Percentiles rank a stretch among this genome's conserved stretches.
These are phyloP conservation scores for Phymatocera aterrima DNA, from an alignment of 2,888 invertebrate species.

Conservation along the genomic window DNA sequence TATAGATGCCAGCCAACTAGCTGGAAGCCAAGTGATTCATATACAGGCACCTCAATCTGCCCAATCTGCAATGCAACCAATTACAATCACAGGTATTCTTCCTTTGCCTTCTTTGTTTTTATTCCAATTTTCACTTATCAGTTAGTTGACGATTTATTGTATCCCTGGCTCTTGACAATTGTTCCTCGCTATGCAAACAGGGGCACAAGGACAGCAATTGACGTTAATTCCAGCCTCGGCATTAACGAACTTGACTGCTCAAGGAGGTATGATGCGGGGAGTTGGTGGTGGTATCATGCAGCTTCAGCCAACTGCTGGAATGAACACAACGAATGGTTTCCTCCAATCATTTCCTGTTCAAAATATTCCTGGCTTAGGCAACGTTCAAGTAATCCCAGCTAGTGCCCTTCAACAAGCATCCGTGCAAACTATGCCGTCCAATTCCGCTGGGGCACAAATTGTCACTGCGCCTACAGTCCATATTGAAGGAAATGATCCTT, in stretches of 20 bases:
- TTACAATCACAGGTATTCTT: slow-evolving; percentile 79
- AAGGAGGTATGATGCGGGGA: slow-evolving; percentile 69
- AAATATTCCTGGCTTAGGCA: slow-evolving; percentile 86
- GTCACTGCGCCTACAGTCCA: slow-evolving; percentile 78
- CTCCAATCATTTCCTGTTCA: slow-evolving; percentile 85
- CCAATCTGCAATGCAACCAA: slow-evolving; percentile 77
- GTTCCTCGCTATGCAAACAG: slow-evolving; percentile 59
- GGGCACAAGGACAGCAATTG: slow-evolving; percentile 87
- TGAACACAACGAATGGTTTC: slow-evolving; percentile 73
- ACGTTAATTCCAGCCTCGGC: slow-evolving; percentile 88
- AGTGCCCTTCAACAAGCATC: slow-evolving; percentile 76
- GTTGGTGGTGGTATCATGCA: slow-evolving; percentile 74
- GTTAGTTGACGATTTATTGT: background rate
- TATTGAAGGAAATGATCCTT: slow-evolving; percentile 89
- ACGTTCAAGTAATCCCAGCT: slow-evolving; percentile 89
- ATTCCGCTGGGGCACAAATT: slow-evolving; percentile 58
- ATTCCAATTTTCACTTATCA: background rate
- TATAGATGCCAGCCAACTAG: slow-evolving; percentile 70
- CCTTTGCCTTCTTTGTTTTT: background rate
- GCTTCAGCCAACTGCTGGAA: slow-evolving; percentile 76
- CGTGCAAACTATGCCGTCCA: slow-evolving; percentile 72
- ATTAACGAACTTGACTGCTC: slow-evolving; percentile 72
- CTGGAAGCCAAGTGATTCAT: slow-evolving; percentile 71
- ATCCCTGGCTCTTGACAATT: background rate
- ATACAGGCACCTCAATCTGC: slow-evolving; percentile 64